A percentile compares a stretch with the other conserved stretches of the same genome.
Conservation (phyloP, 1,140 invertebrate species). For the Bombus breviceps region DNA sequence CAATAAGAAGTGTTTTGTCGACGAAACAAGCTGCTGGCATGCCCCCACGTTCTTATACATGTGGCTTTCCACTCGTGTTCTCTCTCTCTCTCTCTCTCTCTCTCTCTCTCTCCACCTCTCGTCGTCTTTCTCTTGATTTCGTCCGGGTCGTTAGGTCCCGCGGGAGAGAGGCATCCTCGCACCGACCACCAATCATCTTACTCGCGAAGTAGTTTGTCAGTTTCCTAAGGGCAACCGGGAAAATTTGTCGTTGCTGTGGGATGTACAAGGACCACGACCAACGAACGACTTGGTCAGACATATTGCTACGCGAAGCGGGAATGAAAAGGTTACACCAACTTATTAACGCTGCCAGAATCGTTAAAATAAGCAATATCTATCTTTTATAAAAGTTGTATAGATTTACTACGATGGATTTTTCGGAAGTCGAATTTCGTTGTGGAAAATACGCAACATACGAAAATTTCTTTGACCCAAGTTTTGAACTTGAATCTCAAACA, state of each 20-base stretch:
- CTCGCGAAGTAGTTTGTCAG: conserved; percentile 22
- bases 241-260: conserved; percentile 27
- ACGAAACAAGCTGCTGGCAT: conserved; percentile 23
- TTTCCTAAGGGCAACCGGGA: conserved; percentile 22
- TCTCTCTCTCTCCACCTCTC: neutral
- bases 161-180: conserved; percentile 6
- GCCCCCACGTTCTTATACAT: neutral
- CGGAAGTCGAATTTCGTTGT: too few species aligned
- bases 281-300: neutral
- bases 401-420: neutral
- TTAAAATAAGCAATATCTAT: neutral
- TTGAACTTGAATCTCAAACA: too few species aligned
- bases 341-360: neutral
- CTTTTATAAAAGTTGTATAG: neutral
- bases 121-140: neutral
- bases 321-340: neutral
- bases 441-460: too few species aligned
- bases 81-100: too few species aligned
- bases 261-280: neutral
- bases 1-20: conserved; percentile 46
- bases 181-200: conserved; percentile 29
- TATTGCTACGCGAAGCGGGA: neutral
- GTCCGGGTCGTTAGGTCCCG: conserved; percentile 4
- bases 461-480: too few species aligned
- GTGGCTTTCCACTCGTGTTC: neutral